phyloP scores from a whole-genome alignment of 2,888 invertebrate species.

The Rhingia campestris region DNA sequence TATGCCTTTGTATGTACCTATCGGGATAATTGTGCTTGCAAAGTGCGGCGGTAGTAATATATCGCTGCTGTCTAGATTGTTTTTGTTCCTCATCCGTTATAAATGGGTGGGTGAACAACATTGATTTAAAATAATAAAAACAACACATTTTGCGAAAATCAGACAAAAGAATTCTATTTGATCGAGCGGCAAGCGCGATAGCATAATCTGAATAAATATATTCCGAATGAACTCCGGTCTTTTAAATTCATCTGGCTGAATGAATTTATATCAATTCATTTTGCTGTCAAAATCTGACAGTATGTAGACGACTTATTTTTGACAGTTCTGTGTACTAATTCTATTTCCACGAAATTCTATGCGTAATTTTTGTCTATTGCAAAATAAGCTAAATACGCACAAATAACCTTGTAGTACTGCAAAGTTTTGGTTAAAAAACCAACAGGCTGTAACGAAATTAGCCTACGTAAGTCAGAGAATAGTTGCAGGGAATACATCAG shows the following conservation, averaged over 20 bases:
- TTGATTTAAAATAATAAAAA: neutral
- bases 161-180: slow-evolving; percentile 9
- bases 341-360: slow-evolving; percentile 31
- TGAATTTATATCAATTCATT: slow-evolving; percentile 39
- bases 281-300: slow-evolving; percentile 49
- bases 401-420: slow-evolving; percentile 38
- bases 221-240: slow-evolving; percentile 31
- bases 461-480: slow-evolving; percentile 8
- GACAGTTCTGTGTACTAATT: slow-evolving; percentile 38
- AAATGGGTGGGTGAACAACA: neutral
- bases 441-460: neutral
- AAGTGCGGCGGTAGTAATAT: neutral
- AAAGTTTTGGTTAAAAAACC: neutral
- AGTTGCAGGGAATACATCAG: slow-evolving; percentile 4
- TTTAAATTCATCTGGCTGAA: slow-evolving; percentile 42
- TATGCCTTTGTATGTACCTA: slow-evolving; percentile 38
- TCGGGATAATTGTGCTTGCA: slow-evolving; percentile 14
- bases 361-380: slow-evolving; percentile 35
- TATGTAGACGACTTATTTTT: slow-evolving; percentile 11
- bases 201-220: slow-evolving; percentile 6
- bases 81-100: neutral
- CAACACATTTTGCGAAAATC: neutral
- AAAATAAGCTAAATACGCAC: slow-evolving; percentile 51
- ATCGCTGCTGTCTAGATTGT: slow-evolving; percentile 20
- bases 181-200: slow-evolving; percentile 20